Evolutionary conservation across 2,888 invertebrate genomes (phyloP).

Genomic region (Heteropelma amictum): DNA sequence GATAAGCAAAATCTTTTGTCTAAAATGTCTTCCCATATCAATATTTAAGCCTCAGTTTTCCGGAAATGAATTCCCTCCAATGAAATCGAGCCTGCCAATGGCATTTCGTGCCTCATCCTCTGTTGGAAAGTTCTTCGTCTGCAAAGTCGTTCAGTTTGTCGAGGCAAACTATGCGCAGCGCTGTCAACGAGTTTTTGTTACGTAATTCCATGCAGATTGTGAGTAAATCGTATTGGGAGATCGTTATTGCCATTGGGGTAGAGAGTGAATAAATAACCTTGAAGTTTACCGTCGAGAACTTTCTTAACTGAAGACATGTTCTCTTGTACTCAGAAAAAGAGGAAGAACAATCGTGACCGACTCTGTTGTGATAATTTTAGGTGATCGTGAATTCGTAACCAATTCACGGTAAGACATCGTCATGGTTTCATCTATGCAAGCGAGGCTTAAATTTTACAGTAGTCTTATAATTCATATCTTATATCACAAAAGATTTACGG

Average conservation of each 20-base stretch:
- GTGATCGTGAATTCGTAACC: too few species aligned
- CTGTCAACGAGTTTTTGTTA: slow-evolving; percentile 20
- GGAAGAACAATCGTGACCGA: neutral
- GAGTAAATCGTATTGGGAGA: slow-evolving; percentile 21
- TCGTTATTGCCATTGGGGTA: neutral
- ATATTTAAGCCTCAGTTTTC: too few species aligned
- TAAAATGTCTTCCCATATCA: slow-evolving; percentile 6
- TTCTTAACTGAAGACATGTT: neutral
- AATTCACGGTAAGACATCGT: too few species aligned
- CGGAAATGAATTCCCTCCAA: slow-evolving; percentile 20
- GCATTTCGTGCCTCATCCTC: slow-evolving; percentile 5
- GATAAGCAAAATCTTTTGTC: slow-evolving; percentile 32
- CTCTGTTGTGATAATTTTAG: neutral
- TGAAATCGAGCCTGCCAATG: slow-evolving; percentile 20
- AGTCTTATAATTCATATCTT: too few species aligned
- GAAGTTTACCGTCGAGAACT: slow-evolving; percentile 18
- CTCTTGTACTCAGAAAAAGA: neutral
- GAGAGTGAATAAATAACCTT: slow-evolving; percentile 5
- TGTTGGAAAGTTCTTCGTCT: slow-evolving; percentile 14
- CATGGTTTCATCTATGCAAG: too few species aligned
- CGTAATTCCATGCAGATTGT: slow-evolving; percentile 49
- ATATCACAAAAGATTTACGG: too few species aligned
- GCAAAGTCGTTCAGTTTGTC: slow-evolving; percentile 19
- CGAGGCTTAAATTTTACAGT: too few species aligned
- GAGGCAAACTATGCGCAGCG: slow-evolving; percentile 21